Percentiles rank a stretch among this genome's conserved stretches.
phyloP scores from a whole-genome alignment of 2,888 invertebrate genomes.

The Sesia bembeciformis region DNA sequence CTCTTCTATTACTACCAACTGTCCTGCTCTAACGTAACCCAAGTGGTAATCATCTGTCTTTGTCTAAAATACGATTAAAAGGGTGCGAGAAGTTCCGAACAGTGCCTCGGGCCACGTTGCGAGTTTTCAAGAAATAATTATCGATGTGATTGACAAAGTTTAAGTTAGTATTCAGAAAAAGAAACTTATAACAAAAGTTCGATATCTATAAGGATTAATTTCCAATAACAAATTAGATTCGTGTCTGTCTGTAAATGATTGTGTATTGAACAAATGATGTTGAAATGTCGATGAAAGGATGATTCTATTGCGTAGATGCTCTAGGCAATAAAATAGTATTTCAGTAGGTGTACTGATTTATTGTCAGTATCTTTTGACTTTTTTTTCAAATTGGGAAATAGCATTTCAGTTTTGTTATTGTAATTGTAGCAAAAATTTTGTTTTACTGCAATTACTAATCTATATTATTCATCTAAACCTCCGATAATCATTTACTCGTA shows the following conservation, averaged over 20 bases:
- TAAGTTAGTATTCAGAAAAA: constrained; percentile 2
- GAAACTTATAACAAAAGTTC: too few relatives aligned
- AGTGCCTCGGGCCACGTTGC: constrained; percentile 41
- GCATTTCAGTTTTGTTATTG: too few relatives aligned
- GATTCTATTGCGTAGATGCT: constrained; percentile 51
- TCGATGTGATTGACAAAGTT: constrained; percentile 20
- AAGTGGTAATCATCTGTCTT: constrained; percentile 17
- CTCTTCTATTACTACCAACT: constrained; percentile 38
- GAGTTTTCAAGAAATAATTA: constrained; percentile 53
- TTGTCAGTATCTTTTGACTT: too few relatives aligned
- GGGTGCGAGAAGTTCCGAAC: constrained; percentile 35
- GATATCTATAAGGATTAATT: too few relatives aligned
- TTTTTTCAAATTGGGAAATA: too few relatives aligned
- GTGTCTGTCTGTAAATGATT: too few relatives aligned
- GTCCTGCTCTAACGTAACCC: constrained; percentile 27
- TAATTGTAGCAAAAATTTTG: too few relatives aligned
- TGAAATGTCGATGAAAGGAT: constrained; percentile 46
- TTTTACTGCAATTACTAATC: too few relatives aligned
- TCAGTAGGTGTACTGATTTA: too few relatives aligned
- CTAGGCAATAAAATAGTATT: constrained; percentile 46
- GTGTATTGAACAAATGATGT: constrained; percentile 23
- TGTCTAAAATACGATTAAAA: constrained; percentile 40
- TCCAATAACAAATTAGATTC: too few relatives aligned
- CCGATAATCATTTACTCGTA: too few relatives aligned
- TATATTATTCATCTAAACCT: too few relatives aligned